Evolutionary conservation across 2,797 vertebrate genomes (phyloP).

Genomic region (Malurus leucopterus): DNA sequence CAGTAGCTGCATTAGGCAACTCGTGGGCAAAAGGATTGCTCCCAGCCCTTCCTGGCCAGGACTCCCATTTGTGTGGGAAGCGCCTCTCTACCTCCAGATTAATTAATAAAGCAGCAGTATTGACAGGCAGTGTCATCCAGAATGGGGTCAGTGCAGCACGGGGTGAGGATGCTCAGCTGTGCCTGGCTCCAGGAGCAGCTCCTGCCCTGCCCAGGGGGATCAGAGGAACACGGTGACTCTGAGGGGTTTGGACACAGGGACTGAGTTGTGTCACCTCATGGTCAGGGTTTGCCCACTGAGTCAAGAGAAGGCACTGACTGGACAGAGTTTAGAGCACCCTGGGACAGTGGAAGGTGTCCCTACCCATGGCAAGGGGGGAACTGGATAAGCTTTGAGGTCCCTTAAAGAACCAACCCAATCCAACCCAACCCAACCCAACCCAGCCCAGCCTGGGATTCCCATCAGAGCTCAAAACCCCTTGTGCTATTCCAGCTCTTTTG

Average conservation of each 20-base stretch:
- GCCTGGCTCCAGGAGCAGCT: background rate
- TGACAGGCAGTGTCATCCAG: background rate
- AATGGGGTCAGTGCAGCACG: background rate
- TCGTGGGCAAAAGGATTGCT: background rate
- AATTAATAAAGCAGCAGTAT: conserved; percentile 54
- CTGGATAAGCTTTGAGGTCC: no score
- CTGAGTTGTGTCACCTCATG: rapidly evolving
- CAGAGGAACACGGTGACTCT: background rate
- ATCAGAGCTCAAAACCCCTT: background rate
- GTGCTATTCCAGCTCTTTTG: background rate
- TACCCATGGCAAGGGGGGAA: background rate
- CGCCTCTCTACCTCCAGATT: background rate
- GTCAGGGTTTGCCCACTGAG: background rate
- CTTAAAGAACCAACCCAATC: no score
- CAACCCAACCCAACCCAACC: background rate
- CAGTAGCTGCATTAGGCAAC: conserved; percentile 55
- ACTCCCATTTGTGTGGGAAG: background rate
- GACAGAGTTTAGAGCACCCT: rapidly evolving
- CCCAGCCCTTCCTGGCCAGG: conserved; percentile 25
- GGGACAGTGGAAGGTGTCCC: background rate
- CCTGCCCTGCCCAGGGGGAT: background rate
- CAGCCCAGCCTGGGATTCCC: background rate
- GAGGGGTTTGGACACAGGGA: background rate
- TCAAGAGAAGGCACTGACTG: no score
- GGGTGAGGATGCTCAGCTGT: background rate